Evolutionary conservation across 2,113 vertebrate genomes (phyloP), one percentile per base, ranked within the genome.

Genomic region (Bagarius yarrelli): DNA sequence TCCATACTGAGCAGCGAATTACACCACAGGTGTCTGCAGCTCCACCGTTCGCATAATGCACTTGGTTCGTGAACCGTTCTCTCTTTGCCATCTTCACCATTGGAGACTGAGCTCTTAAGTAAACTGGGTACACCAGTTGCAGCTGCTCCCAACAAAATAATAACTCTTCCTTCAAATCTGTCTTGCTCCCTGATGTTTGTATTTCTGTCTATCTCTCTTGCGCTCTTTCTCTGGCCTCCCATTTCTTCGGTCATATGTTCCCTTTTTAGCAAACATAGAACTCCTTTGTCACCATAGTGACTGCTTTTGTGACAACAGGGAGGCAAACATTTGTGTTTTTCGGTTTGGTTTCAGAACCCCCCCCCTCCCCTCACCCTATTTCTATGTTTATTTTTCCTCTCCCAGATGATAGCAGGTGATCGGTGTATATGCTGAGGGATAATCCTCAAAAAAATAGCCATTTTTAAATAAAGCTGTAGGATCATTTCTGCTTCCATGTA

Each of bases 251-350:
- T 81, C 47, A 66, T 66, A 32, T 64, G 9, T 57, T 76, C 13
- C 72, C 18, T 76, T 81, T 76, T 69, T 23, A 76, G 72, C 72
- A 81, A 76, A 81, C 72, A 59, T 2, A 59, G 47, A 40, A 69
- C 73, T 75, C 6, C 40, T 74, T 74, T 63, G 79, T 85, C 74
- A 74, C 81, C 84, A 85, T 83, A 72, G 84, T 59, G 81, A 85
- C 84, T 81, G 74, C 59, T 81, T 81, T 85, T 67, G 60, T 73
- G 52, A 80, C 73, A 67, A 73, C 52, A 69, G 66, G 59, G 53
- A 80, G 71, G 50, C 57, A 80, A 81, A 81, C 19, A 67, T 73
- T 47, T 53, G 36, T 18, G 40, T 55, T 71, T 57, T 57, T 23
- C 34, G 57, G n/a, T 47, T 27, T 19, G 27, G 34, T 74, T 47